Conservation (phyloP, 2,888 invertebrate genomes). For the Eilema sororculum region DNA sequence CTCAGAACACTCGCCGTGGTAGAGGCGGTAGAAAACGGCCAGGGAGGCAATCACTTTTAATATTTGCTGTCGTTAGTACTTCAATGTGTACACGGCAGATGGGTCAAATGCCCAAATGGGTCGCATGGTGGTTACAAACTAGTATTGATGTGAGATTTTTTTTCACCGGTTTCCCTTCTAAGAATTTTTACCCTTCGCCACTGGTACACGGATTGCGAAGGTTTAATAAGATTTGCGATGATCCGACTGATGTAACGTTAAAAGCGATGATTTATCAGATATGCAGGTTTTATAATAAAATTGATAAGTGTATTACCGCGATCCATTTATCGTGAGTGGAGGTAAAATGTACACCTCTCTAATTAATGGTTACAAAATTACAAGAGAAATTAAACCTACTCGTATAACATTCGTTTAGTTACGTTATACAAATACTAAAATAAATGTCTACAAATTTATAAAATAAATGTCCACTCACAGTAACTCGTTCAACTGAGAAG, state of each 20-base stretch:
- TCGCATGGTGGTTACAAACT: too few species aligned
- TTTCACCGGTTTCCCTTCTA: too few species aligned
- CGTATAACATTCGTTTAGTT: background rate
- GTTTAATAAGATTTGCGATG: background rate
- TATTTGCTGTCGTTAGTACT: background rate
- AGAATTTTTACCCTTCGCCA: too few species aligned
- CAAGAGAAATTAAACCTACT: background rate
- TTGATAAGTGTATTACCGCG: slow-evolving; percentile 28
- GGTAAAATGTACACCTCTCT: slow-evolving; percentile 14
- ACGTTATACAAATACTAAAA: too few species aligned
- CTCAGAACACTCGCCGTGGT: too few species aligned
- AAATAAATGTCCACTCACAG: background rate
- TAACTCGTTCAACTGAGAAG: background rate
- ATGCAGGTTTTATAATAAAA: slow-evolving; percentile 22
- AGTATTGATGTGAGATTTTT: too few species aligned
- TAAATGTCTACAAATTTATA: background rate
- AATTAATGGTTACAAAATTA: slow-evolving; percentile 13
- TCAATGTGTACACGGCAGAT: background rate
- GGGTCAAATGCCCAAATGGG: too few species aligned
- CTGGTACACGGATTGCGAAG: background rate
- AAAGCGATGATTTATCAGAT: slow-evolving; percentile 6
- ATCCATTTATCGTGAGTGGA: slow-evolving; percentile 30
- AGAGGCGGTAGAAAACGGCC: too few species aligned
- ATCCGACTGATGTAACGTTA: background rate
- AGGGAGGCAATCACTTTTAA: too few species aligned